Evolutionary conservation across 2,113 vertebrate genomes (phyloP).

Genomic region (Chamaetylas fuelleborni): DNA sequence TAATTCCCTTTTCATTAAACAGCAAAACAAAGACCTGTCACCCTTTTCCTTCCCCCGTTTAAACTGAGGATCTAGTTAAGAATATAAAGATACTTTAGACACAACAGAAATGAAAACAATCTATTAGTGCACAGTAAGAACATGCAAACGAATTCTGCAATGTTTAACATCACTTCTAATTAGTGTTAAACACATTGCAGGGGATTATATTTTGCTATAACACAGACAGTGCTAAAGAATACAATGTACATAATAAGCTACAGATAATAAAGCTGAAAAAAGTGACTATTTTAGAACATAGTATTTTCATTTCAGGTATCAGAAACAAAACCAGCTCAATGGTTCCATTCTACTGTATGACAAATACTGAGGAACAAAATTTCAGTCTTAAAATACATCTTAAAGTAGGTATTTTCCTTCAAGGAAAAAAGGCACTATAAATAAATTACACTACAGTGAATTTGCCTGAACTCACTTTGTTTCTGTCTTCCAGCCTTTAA

Average conservation of each 20-base stretch:
- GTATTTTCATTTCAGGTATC: conserved; percentile 86
- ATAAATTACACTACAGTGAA: conserved; percentile 99
- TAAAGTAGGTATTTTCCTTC: conserved; percentile 97
- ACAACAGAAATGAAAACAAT: conserved; percentile 64
- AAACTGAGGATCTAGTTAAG: conserved; percentile 42
- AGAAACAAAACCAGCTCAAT: conserved; percentile 90
- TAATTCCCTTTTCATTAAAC: conserved; percentile 7
- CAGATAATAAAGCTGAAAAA: conserved; percentile 82
- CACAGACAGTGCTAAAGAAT: conserved; percentile 76
- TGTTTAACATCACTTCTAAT: conserved; percentile 78
- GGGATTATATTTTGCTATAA: conserved; percentile 82
- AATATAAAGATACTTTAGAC: conserved; percentile 62
- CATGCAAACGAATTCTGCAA: conserved; percentile 52
- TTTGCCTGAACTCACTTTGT: conserved; percentile 96
- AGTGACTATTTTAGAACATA: conserved; percentile 79
- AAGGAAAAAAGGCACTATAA: conserved; percentile 99
- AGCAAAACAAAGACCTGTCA: conserved; percentile 25
- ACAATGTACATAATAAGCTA: conserved; percentile 84
- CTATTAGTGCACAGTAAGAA: conserved; percentile 41
- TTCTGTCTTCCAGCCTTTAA: conserved; percentile 97
- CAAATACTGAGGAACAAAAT: conserved; percentile 95
- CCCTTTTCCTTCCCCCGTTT: conserved; percentile 60
- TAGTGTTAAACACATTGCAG: conserved; percentile 77
- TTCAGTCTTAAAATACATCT: conserved; percentile 95
- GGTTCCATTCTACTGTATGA: conserved; percentile 90